phyloP scores from a whole-genome alignment of 2,888 invertebrate genomes.

The Nasonia oneida region DNA sequence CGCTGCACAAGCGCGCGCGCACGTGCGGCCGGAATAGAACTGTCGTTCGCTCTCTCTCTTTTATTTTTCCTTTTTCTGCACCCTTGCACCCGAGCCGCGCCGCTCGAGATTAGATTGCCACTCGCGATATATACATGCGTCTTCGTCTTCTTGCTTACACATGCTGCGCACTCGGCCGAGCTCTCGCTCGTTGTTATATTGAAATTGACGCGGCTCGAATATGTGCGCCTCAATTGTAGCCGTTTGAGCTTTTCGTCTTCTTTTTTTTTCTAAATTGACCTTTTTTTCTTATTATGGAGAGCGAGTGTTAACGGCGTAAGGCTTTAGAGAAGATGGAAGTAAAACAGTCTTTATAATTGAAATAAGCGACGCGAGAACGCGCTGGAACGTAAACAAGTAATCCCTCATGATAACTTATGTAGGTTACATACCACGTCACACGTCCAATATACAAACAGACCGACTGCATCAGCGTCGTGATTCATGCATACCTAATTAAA shows the following conservation, averaged over 20 bases:
- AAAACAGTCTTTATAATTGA: neutral
- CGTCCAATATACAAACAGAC: neutral
- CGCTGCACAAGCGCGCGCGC: neutral
- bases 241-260: neutral
- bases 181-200: conserved; percentile 28
- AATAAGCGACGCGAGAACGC: neutral
- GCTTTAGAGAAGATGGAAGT: neutral
- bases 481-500: too few species aligned
- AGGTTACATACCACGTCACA: neutral
- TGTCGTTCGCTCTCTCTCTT: conserved; percentile 16
- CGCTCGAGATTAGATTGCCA: conserved; percentile 52
- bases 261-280: neutral
- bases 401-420: neutral
- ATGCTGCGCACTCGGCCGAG: neutral
- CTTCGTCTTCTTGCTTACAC: neutral
- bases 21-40: conserved; percentile 35
- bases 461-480: too few species aligned
- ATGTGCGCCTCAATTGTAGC: conserved; percentile 10
- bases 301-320: neutral
- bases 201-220: conserved; percentile 36
- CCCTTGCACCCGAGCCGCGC: conserved; percentile 40
- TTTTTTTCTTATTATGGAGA: neutral
- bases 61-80: conserved; percentile 24
- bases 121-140: neutral
- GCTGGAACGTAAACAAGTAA: neutral